Evolutionary conservation across 2,888 invertebrate genomes (phyloP).

Genomic region (Halocaridina rubra): DNA sequence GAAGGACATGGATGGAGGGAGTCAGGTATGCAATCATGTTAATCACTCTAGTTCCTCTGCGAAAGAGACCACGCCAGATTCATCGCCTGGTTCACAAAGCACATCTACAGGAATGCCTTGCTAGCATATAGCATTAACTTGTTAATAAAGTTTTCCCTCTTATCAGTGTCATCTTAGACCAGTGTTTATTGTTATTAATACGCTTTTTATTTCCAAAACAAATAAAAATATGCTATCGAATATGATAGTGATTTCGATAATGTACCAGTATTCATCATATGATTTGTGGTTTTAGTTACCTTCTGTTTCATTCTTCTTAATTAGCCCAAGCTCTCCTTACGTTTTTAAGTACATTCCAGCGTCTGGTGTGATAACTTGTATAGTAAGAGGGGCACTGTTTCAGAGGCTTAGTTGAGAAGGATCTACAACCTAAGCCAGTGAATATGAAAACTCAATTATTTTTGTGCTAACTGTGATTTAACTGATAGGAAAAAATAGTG

Average conservation of each 20-base stretch:
- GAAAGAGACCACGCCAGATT: conserved; percentile 20
- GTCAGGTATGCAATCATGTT: conserved; percentile 49
- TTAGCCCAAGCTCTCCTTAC: conserved; percentile 16
- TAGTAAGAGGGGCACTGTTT: conserved; percentile 14
- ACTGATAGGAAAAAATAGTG: conserved; percentile 22
- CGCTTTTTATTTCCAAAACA: too few relatives aligned
- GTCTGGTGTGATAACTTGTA: conserved; percentile 33
- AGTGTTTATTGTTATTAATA: too few relatives aligned
- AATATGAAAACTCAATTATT: background rate
- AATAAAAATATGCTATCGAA: too few relatives aligned
- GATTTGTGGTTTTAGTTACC: background rate
- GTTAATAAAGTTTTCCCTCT: too few relatives aligned
- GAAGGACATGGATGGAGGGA: background rate
- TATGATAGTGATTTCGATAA: too few relatives aligned
- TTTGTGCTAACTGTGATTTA: conserved; percentile 46
- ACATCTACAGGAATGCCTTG: conserved; percentile 39
- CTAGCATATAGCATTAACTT: conserved; percentile 35
- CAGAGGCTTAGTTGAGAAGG: background rate
- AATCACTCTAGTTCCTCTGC: conserved; percentile 43
- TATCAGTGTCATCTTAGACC: too few relatives aligned
- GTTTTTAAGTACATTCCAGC: conserved; percentile 47
- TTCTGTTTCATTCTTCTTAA: too few relatives aligned
- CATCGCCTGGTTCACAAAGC: conserved; percentile 21
- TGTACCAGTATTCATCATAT: background rate
- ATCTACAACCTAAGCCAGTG: too few relatives aligned